Conservation (phyloP, 2,888 invertebrate species). For the Amphipyra berbera region DNA sequence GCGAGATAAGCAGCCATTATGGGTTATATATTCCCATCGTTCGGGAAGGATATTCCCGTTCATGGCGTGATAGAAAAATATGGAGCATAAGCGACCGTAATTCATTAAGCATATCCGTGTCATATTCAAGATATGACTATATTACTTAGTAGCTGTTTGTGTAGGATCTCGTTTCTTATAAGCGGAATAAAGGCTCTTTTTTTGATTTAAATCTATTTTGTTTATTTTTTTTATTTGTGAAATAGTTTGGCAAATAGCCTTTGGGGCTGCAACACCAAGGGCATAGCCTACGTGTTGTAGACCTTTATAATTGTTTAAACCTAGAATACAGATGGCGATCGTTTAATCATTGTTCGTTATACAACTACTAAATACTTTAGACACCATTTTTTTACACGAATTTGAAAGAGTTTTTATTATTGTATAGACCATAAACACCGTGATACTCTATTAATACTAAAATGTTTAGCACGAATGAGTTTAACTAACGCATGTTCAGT, state of each 20-base stretch:
- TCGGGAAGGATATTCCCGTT: slow-evolving; percentile 30
- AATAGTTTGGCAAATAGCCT: too few relatives aligned
- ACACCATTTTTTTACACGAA: too few relatives aligned
- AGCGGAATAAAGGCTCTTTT: neutral
- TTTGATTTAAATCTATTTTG: neutral
- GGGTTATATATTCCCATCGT: slow-evolving; percentile 39
- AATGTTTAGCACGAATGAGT: too few relatives aligned
- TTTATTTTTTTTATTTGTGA: too few relatives aligned
- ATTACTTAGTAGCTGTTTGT: slow-evolving; percentile 1
- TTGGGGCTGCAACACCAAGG: too few relatives aligned
- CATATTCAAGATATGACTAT: slow-evolving; percentile 17
- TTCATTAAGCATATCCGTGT: slow-evolving; percentile 46
- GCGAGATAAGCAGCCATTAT: slow-evolving; percentile 46
- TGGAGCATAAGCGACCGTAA: slow-evolving; percentile 29
- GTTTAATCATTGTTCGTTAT: neutral
- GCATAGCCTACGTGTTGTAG: too few relatives aligned
- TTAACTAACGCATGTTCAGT: too few relatives aligned
- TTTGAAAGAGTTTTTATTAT: too few relatives aligned
- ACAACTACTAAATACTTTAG: too few relatives aligned
- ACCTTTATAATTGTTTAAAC: too few relatives aligned
- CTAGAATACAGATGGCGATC: neutral
- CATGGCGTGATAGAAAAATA: slow-evolving; percentile 44
- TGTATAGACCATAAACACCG: too few relatives aligned
- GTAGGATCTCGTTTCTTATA: neutral
- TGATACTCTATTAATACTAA: too few relatives aligned